phyloP scores from a whole-genome alignment of 2,888 invertebrate species.

The Lobophora halterata region DNA sequence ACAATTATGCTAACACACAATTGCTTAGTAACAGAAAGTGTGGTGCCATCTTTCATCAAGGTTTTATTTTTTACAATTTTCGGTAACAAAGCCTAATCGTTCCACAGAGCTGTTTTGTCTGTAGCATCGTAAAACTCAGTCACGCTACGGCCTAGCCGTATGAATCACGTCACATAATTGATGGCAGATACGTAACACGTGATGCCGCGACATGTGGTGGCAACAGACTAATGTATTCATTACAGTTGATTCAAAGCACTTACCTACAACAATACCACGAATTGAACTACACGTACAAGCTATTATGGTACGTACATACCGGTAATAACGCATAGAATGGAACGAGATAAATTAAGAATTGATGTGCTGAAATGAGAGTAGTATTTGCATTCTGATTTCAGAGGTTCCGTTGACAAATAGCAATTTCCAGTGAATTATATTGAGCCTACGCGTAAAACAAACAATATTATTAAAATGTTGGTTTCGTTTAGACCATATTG shows the following conservation, averaged over 20 bases:
- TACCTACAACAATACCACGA: conserved; percentile 26
- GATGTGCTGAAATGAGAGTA: conserved; percentile 14
- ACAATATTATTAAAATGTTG: too few relatives aligned
- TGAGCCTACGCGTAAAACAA: too few relatives aligned
- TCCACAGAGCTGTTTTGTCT: too few relatives aligned
- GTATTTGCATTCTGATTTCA: conserved; percentile 6
- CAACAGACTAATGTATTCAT: conserved; percentile 32
- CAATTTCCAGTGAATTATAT: too few relatives aligned
- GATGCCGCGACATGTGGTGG: conserved; percentile 17
- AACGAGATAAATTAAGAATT: conserved; percentile 8
- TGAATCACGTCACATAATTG: conserved; percentile 23
- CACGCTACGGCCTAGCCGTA: conserved; percentile 23
- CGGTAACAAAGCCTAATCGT: too few relatives aligned
- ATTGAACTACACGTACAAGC: conserved; percentile 15
- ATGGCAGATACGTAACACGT: conserved; percentile 25
- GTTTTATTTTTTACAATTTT: too few relatives aligned
- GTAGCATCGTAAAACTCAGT: conserved; percentile 21
- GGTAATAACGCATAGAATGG: conserved; percentile 11
- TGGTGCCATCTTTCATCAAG: too few relatives aligned
- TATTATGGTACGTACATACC: conserved; percentile 12
- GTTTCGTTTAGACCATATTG: too few relatives aligned
- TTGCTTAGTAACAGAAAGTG: too few relatives aligned
- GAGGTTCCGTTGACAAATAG: background rate
- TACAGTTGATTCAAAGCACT: conserved; percentile 30
- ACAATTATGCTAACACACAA: too few relatives aligned